phyloP scores from a whole-genome alignment of 2,113 vertebrate species.

The Gymnocephalus cernua region DNA sequence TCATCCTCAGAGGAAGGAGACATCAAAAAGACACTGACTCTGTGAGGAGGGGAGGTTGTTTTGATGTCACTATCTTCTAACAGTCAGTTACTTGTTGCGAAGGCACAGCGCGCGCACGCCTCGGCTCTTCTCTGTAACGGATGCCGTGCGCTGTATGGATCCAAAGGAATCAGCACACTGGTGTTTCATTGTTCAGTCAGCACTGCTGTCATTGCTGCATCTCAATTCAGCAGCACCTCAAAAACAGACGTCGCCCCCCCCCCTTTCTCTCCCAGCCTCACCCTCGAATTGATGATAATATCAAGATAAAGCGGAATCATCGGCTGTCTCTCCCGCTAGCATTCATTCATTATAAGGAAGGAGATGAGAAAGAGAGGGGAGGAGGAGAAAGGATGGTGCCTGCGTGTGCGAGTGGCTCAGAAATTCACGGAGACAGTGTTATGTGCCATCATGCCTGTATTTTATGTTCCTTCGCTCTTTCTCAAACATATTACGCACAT shows the following conservation, averaged over 20 bases:
- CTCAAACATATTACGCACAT: not conserved
- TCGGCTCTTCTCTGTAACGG: slow-evolving; percentile 27
- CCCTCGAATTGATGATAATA: slow-evolving; percentile 39
- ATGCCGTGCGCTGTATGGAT: slow-evolving; percentile 21
- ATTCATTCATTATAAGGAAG: slow-evolving; percentile 40
- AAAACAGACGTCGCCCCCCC: slow-evolving; percentile 22
- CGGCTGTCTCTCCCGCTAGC: slow-evolving; percentile 20
- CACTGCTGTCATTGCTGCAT: slow-evolving; percentile 30
- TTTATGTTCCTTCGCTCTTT: not conserved
- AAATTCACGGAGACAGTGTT: slow-evolving; percentile 23
- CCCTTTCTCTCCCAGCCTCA: slow-evolving; percentile 18
- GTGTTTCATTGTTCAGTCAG: slow-evolving; percentile 48
- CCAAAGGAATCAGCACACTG: slow-evolving; percentile 23
- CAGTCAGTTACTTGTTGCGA: slow-evolving; percentile 5
- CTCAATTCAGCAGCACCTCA: slow-evolving; percentile 24
- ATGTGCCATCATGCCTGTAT: slow-evolving; percentile 20
- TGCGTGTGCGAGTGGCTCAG: slow-evolving; percentile 2
- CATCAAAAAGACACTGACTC: slow-evolving; percentile 3
- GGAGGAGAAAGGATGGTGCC: not conserved
- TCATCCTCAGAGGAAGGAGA: slow-evolving; percentile 6
- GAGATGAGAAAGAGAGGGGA: slow-evolving; percentile 10
- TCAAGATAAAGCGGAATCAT: slow-evolving; percentile 36
- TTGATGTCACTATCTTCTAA: slow-evolving; percentile 33
- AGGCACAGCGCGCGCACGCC: slow-evolving; percentile 15
- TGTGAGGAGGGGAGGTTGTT: slow-evolving; percentile 9